These are phyloP conservation scores for Eupeodes latifasciatus DNA, from an alignment of 2,888 invertebrate species.

Conservation along the genomic window DNA sequence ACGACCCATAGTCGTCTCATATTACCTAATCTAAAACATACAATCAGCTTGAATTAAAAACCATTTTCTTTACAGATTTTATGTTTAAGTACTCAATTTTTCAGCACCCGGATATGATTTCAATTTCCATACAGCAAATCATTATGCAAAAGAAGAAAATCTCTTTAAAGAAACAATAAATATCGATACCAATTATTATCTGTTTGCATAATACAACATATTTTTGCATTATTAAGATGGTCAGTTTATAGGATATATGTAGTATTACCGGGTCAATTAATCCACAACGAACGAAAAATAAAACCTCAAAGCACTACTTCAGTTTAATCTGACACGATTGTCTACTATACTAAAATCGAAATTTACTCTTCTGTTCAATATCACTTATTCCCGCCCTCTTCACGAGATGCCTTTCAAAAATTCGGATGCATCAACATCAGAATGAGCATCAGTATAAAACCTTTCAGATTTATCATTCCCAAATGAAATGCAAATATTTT, in stretches of 20 bases:
- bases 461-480: slow-evolving; percentile 5
- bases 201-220: neutral
- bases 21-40: too few species aligned
- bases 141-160: too few species aligned
- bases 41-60: too few species aligned
- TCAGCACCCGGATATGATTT: too few species aligned
- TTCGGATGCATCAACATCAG: slow-evolving; percentile 23
- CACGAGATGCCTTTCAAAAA: neutral
- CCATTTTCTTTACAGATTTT: too few species aligned
- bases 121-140: too few species aligned
- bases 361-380: neutral
- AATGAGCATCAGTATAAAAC: neutral
- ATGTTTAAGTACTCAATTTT: too few species aligned
- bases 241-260: neutral
- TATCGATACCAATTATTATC: neutral
- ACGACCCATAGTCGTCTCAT: too few species aligned
- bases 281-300: neutral
- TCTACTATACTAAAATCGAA: slow-evolving; percentile 2
- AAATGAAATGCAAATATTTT: slow-evolving; percentile 52
- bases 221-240: neutral
- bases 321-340: slow-evolving; percentile 15
- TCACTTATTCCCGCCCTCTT: neutral
- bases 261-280: slow-evolving; percentile 26
- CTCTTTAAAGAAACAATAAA: too few species aligned
- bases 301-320: neutral